Evolutionary conservation across 2,888 invertebrate genomes (phyloP).

Genomic region (Acrobasis consociella): DNA sequence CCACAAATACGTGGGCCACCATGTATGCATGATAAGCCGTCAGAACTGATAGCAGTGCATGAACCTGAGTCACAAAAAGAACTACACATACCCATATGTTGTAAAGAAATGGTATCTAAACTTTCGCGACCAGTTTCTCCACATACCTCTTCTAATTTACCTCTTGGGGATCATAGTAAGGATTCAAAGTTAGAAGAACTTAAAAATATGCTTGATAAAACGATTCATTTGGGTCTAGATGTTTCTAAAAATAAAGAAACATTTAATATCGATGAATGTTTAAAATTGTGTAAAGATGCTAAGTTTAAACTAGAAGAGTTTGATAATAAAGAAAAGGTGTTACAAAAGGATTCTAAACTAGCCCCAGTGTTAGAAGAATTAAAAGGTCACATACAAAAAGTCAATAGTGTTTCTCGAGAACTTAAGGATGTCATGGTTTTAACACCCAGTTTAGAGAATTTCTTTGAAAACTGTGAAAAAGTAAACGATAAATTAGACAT

Average conservation of each 20-base stretch:
- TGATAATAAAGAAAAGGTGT: background rate
- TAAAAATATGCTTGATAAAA: constrained; percentile 3
- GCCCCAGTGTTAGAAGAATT: constrained; percentile 36
- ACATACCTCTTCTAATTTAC: background rate
- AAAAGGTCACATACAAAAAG: constrained; percentile 37
- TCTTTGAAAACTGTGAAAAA: constrained; percentile 9
- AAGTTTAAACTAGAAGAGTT: background rate
- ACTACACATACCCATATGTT: background rate
- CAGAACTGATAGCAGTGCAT: constrained; percentile 6
- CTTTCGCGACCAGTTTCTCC: background rate
- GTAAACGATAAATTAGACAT: constrained; percentile 5
- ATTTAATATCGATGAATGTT: background rate
- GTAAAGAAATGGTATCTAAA: background rate
- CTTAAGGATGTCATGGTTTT: constrained; percentile 28
- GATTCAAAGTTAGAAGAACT: constrained; percentile 2
- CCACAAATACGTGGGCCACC: no score
- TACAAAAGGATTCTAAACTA: background rate
- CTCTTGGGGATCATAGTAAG: background rate
- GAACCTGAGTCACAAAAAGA: background rate
- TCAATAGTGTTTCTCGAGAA: constrained; percentile 37
- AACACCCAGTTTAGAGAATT: constrained; percentile 8
- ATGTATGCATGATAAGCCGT: background rate
- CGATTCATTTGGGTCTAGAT: constrained; percentile 5
- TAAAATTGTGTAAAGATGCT: constrained; percentile 5
- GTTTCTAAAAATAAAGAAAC: background rate